Evolutionary conservation across 1,140 invertebrate genomes (phyloP).

Genomic region (Planococcus citri): DNA sequence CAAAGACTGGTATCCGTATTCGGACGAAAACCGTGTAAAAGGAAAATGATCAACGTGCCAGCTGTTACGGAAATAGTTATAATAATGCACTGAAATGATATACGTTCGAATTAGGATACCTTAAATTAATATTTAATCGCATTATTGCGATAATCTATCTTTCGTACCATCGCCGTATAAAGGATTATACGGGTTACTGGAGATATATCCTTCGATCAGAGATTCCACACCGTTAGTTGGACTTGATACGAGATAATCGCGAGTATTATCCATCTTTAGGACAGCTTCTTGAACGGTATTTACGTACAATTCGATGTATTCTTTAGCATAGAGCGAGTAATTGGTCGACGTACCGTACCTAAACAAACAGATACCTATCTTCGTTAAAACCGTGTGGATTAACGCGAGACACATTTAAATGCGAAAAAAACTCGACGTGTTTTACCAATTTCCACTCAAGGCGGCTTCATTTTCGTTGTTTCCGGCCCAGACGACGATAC

Average conservation of each 20-base stretch:
- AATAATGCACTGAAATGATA: conserved; percentile 63
- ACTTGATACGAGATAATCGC: conserved; percentile 72
- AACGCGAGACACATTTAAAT: too few relatives aligned
- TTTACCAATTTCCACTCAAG: conserved; percentile 63
- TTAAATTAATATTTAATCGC: neutral
- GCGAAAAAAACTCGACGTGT: neutral
- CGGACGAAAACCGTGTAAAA: conserved; percentile 74
- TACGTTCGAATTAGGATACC: neutral
- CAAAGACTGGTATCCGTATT: conserved; percentile 89
- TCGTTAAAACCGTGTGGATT: too few relatives aligned
- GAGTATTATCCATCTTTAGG: conserved; percentile 42
- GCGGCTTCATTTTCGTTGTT: conserved; percentile 98
- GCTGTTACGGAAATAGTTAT: conserved; percentile 69
- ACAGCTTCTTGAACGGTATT: conserved; percentile 59
- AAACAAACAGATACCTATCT: conserved; percentile 20
- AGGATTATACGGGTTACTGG: conserved; percentile 59
- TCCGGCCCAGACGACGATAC: conserved; percentile 78
- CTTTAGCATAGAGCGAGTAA: conserved; percentile 49
- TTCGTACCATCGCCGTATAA: conserved; percentile 74
- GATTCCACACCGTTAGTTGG: conserved; percentile 79
- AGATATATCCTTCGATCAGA: conserved; percentile 55
- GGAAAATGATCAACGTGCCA: conserved; percentile 70
- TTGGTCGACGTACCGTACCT: conserved; percentile 49
- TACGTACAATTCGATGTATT: conserved; percentile 81
- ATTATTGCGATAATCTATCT: conserved; percentile 17